Percentiles rank a stretch among this genome's conserved stretches.
Conservation (phyloP, 2,797 vertebrate genomes). For the Tapirus indicus region DNA sequence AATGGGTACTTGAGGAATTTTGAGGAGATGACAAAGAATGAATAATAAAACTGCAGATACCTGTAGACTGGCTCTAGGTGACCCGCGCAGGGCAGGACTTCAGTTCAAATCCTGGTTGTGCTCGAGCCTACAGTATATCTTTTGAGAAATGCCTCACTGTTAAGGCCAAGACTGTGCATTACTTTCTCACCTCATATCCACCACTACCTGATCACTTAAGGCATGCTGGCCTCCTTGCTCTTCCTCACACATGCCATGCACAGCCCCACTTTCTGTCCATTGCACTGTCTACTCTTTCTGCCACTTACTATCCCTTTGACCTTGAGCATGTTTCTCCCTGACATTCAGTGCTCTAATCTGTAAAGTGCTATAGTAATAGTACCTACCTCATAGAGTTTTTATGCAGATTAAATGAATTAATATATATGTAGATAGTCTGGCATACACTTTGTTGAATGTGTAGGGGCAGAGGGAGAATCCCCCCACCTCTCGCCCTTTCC, state of each 20-base stretch:
- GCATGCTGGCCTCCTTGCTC: neutral
- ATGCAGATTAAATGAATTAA: slow-evolving; percentile 46
- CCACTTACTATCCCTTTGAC: slow-evolving; percentile 33
- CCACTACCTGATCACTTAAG: neutral
- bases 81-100: slow-evolving; percentile 5
- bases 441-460: slow-evolving; percentile 25
- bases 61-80: neutral
- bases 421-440: slow-evolving; percentile 34
- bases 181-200: neutral
- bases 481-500: too few relatives aligned
- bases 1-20: slow-evolving; percentile 7
- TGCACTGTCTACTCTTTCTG: neutral
- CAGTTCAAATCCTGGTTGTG: slow-evolving; percentile 10
- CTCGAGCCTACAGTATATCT: neutral
- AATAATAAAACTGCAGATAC: slow-evolving; percentile 38
- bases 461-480: too few relatives aligned
- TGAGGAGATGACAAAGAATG: slow-evolving; percentile 46
- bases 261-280: neutral
- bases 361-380: slow-evolving; percentile 47
- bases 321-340: slow-evolving; percentile 44
- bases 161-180: slow-evolving; percentile 29
- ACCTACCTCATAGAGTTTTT: slow-evolving; percentile 47
- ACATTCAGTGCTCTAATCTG: slow-evolving; percentile 46
- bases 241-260: neutral
- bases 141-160: slow-evolving; percentile 48